These are phyloP conservation scores for Xestia c-nigrum DNA, from an alignment of 2,888 invertebrate species.

Conservation along the genomic window DNA sequence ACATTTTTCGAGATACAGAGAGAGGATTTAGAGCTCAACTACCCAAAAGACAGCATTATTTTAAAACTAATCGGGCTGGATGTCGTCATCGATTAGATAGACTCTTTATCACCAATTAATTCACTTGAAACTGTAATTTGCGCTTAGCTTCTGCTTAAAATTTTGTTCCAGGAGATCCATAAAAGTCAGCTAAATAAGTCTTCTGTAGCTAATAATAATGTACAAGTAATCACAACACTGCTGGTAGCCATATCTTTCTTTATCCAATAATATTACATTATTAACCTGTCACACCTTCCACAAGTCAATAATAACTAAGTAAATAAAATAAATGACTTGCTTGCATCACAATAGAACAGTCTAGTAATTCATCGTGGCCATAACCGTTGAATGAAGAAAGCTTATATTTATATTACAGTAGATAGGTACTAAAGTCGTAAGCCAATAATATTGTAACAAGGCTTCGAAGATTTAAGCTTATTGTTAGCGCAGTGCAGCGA, in stretches of 20 bases:
- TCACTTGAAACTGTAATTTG: no score
- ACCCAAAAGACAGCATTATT: no score
- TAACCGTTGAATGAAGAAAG: conserved; percentile 31
- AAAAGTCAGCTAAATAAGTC: no score
- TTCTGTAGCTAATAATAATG: background rate
- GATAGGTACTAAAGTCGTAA: conserved; percentile 40
- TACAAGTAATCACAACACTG: background rate
- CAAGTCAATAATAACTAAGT: background rate
- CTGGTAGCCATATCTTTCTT: background rate
- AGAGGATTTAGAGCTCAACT: background rate
- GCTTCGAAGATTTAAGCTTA: conserved; percentile 59
- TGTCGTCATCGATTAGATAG: no score
- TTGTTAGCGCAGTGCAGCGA: conserved; percentile 48
- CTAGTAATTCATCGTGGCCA: background rate
- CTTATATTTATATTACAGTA: conserved; percentile 26
- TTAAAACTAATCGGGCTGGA: no score
- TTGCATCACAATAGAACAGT: conserved; percentile 1
- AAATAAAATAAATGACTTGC: conserved; percentile 11
- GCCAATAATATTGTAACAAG: conserved; percentile 59
- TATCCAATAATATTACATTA: background rate
- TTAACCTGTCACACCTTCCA: background rate
- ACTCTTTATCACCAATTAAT: no score
- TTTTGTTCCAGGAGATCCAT: background rate
- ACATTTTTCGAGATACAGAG: background rate
- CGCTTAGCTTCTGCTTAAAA: no score